Conservation (phyloP, 1,140 invertebrate genomes). For the Sarcophaga bullata region DNA sequence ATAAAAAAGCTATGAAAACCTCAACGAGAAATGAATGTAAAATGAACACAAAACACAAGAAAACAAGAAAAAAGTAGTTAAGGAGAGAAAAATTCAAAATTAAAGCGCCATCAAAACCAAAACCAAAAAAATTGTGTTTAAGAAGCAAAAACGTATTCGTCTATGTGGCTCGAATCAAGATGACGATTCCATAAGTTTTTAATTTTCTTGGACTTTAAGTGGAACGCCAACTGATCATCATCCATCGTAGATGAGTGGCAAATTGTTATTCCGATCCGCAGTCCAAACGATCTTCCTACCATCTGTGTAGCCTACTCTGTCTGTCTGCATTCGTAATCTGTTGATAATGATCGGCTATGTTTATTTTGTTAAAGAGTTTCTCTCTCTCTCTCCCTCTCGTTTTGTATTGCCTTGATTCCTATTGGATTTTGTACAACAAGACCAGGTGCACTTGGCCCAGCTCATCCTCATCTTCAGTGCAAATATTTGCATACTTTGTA, state of each 20-base stretch:
- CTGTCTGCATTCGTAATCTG: conserved; percentile 18
- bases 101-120: conserved; percentile 37
- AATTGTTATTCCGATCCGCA: background rate
- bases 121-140: conserved; percentile 27
- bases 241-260: background rate
- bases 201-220: background rate
- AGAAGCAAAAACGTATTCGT: background rate
- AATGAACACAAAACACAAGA: no score
- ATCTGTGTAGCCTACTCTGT: background rate
- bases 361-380: background rate
- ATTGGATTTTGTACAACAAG: background rate
- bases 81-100: conserved; percentile 32
- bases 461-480: background rate
- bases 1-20: conserved; percentile 50
- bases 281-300: background rate
- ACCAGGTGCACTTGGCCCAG: conserved; percentile 22
- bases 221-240: background rate
- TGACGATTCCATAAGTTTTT: no score
- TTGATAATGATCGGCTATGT: conserved; percentile 28
- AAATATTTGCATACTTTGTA: background rate
- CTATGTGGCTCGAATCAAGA: background rate
- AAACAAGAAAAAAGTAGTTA: background rate
- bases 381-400: background rate
- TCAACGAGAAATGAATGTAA: background rate
- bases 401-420: background rate